Conservation (phyloP, 2,113 vertebrate species). For the Paratilapia polleni region DNA sequence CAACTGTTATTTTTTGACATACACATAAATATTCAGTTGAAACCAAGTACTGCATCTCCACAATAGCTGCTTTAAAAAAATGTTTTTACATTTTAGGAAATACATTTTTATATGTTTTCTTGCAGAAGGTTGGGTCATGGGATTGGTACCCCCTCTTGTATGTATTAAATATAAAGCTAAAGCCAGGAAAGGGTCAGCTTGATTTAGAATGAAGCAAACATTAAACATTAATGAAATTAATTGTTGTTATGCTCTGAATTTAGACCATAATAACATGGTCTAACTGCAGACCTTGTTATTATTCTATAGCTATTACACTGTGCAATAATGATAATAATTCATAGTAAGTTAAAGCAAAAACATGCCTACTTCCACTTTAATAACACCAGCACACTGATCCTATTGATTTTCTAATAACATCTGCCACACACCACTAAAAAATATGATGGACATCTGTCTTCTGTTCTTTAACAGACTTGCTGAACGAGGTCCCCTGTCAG, state of each 20-base stretch:
- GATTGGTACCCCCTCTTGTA: not conserved
- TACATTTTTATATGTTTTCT: not conserved
- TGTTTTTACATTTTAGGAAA: not conserved
- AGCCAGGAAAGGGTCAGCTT: not conserved
- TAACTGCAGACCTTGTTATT: too few species aligned
- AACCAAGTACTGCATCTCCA: not conserved
- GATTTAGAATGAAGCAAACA: too few species aligned
- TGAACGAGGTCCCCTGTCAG: slow-evolving; percentile 6
- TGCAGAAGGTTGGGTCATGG: not conserved
- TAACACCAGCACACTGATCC: not conserved
- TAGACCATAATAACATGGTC: too few species aligned
- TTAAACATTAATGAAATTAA: too few species aligned
- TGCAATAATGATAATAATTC: not conserved
- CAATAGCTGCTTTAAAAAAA: not conserved
- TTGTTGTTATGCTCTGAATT: too few species aligned
- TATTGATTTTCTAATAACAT: not conserved
- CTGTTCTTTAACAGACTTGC: not conserved
- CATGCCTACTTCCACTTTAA: not conserved
- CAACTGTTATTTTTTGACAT: not conserved
- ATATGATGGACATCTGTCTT: not conserved
- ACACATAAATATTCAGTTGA: not conserved
- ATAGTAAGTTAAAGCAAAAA: not conserved
- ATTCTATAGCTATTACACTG: not conserved
- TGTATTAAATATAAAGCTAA: not conserved
- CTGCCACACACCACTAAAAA: not conserved